A percentile compares a stretch with the other conserved stretches of the same genome.
phyloP scores from a whole-genome alignment of 23 tunicate species.

The Ciona savignyi region DNA sequence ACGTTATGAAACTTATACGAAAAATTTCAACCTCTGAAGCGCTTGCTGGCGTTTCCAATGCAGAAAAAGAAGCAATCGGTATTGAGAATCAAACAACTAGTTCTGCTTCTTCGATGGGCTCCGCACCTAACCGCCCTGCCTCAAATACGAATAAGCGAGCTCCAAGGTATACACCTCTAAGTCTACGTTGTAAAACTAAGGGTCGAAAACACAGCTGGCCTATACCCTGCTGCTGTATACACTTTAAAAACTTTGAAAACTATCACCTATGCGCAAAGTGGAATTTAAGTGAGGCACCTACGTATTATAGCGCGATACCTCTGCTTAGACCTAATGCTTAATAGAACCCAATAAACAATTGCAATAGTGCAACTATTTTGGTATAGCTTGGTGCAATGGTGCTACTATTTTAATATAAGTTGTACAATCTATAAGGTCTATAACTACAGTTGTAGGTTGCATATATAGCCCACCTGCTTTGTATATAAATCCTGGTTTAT shows the following conservation, averaged over 20 bases:
- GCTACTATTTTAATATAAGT: no score
- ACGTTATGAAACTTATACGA: slow-evolving; percentile 21
- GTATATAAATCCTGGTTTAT: not conserved
- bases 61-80: not conserved
- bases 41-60: slow-evolving; percentile 9
- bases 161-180: not conserved
- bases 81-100: not conserved
- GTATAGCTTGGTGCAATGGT: no score
- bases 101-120: not conserved
- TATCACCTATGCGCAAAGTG: no score
- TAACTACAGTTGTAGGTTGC: not conserved
- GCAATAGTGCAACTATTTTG: no score
- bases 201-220: not conserved
- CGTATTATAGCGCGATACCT: no score
- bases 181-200: not conserved
- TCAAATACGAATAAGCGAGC: not conserved
- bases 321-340: no score
- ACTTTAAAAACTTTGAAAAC: not conserved
- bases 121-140: not conserved
- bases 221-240: not conserved
- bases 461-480: not conserved
- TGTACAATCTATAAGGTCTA: not conserved
- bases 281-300: no score
- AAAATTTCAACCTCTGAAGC: slow-evolving; percentile 30
- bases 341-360: no score